Conservation (phyloP, 2,888 invertebrate species). For the Hyles lineata region DNA sequence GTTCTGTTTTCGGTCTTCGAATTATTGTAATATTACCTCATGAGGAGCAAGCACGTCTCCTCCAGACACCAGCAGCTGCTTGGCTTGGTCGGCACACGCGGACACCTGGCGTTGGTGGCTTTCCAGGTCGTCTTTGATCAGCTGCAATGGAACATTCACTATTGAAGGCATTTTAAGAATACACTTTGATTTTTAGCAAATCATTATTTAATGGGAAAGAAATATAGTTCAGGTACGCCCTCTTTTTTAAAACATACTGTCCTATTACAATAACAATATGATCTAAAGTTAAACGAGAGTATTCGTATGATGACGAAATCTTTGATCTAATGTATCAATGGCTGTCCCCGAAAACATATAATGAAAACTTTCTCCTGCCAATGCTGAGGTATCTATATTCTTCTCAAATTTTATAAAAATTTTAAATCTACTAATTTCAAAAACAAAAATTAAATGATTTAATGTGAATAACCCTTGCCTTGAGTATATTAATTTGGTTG, state of each 20-base stretch:
- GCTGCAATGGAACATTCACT: constrained; percentile 75
- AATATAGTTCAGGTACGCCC: too few relatives aligned
- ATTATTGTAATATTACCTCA: constrained; percentile 78
- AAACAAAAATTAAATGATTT: background rate
- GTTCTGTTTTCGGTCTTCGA: background rate
- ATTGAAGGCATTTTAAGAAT: background rate
- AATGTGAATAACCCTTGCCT: constrained; percentile 81
- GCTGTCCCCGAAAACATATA: too few relatives aligned
- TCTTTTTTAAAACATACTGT: too few relatives aligned
- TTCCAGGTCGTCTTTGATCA: constrained; percentile 95
- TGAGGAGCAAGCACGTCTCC: constrained; percentile 96
- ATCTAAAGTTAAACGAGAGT: too few relatives aligned
- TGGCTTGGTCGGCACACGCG: constrained; percentile 94
- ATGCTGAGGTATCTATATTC: too few relatives aligned
- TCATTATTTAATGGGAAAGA: too few relatives aligned
- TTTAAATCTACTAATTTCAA: too few relatives aligned
- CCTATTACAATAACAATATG: too few relatives aligned
- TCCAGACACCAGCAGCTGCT: constrained; percentile 94
- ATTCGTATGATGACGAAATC: too few relatives aligned
- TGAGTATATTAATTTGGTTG: constrained; percentile 94
- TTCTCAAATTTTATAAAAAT: too few relatives aligned
- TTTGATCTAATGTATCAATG: too few relatives aligned
- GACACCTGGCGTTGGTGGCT: constrained; percentile 93
- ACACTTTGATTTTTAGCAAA: background rate
- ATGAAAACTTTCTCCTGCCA: too few relatives aligned